These are phyloP conservation scores for Alcedo quadribrachys DNA, from an alignment of 2,797 vertebrate species.

Conservation along the genomic window DNA sequence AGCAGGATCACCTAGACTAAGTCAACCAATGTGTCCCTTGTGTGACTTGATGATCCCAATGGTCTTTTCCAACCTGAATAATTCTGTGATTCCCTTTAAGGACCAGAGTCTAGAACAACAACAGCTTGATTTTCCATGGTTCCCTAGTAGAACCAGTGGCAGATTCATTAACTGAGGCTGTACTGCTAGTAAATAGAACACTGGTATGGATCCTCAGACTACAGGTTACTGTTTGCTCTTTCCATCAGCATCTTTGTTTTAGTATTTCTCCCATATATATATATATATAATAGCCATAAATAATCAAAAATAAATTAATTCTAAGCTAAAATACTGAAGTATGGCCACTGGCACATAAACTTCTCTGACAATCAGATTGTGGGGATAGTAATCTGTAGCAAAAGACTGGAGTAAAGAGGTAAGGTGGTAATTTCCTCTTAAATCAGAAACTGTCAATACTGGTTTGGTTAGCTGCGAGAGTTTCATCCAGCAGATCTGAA, in stretches of 20 bases:
- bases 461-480: not conserved
- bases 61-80: too few species aligned
- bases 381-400: not conserved
- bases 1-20: too few species aligned
- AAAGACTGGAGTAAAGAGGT: not conserved
- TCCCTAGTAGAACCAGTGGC: not conserved
- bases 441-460: not conserved
- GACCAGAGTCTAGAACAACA: not conserved
- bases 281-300: not conserved
- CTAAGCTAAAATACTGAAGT: not conserved
- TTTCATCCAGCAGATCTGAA: conserved; percentile 7
- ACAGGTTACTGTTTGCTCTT: not conserved
- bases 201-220: not conserved
- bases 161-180: not conserved
- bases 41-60: too few species aligned
- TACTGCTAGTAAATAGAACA: not conserved
- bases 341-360: not conserved
- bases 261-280: not conserved
- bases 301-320: not conserved
- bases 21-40: too few species aligned
- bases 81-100: too few species aligned
- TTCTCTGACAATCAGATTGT: not conserved
- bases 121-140: not conserved
- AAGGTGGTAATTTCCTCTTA: not conserved
- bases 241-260: not conserved